Base-by-base conservation (phyloP, 2,797 vertebrate genomes). In the Saxicola maurus region DNA sequence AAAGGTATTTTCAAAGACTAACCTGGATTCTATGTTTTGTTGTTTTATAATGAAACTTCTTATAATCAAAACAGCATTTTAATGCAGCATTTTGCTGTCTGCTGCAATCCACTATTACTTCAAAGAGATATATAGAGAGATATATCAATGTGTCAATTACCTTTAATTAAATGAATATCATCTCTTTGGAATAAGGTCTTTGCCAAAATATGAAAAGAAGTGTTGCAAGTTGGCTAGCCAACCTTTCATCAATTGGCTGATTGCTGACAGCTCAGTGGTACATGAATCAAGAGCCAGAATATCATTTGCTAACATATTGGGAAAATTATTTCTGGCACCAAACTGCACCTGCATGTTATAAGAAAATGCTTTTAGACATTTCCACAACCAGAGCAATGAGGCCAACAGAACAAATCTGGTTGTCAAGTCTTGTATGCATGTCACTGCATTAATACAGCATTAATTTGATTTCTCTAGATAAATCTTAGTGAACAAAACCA, bases 121-220 rank as follows among this genome's bases (percentile, higher is more conserved):
- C 59, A 91, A 88, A 87, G 24, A 83, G 59, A 77, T 94, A 89
- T 68, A 45, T 11, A 64, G 7, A 53, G 35, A 90, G 27, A 91
- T 94, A 84, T 68, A 96, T 94, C 72, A 94, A 86, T 85, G 68
- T 93, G 71, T 83, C 93, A 94, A 75, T 94, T 96, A 94, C 59
- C 62, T 95, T 94, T 95, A 96, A 95, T 96, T 95, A 95, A 97
- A 95, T 93, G n/a, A 93, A 79, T 95, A 95, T 87, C 12, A 93
- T 89, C 45, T 94, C 80, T 89, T 87, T 64, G 60, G 74, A 95
- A 94, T 66, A 49, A 89, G 19, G 85, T 87, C 60, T 91, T 94
- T 96, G 94, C 94, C 91, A 96, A 79, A 91, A 92, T 82, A 79
- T 51, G 81, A 59, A 75, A 86, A 68, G 28, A 82, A 77, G 3